Evolutionary conservation across 1,140 invertebrate genomes (phyloP).

Genomic region (Cyclina sinensis): DNA sequence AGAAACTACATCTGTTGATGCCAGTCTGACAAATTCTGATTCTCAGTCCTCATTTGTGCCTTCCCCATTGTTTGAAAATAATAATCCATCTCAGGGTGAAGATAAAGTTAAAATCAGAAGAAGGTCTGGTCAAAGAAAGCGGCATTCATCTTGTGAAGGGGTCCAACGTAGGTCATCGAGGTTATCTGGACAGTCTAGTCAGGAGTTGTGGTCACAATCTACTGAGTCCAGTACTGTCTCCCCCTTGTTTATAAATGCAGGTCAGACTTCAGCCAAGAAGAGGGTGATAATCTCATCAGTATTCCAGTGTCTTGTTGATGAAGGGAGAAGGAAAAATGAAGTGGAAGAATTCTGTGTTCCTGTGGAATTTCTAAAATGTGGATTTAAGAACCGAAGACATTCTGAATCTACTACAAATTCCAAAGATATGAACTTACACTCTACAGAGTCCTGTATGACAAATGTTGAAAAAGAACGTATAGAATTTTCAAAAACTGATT

Average conservation of each 20-base stretch:
- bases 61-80: background rate
- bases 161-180: slow-evolving; percentile 37
- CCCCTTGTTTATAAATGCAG: background rate
- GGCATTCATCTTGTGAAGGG: slow-evolving; percentile 15
- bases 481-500: too few species aligned
- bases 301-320: slow-evolving; percentile 63
- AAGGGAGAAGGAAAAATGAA: slow-evolving; percentile 50
- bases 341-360: slow-evolving; percentile 49
- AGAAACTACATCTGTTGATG: background rate
- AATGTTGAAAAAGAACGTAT: too few species aligned
- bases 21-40: background rate
- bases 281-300: slow-evolving; percentile 55
- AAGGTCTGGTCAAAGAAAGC: slow-evolving; percentile 37
- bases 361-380: background rate
- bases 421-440: too few species aligned
- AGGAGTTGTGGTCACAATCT: slow-evolving; percentile 4
- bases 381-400: too few species aligned
- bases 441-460: too few species aligned
- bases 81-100: background rate
- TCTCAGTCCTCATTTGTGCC: background rate
- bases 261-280: background rate
- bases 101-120: background rate
- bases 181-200: slow-evolving; percentile 8
- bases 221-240: background rate
- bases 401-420: too few species aligned